These are phyloP conservation scores for Zeuzera pyrina DNA, from an alignment of 2,888 invertebrate genomes.

Conservation along the genomic window DNA sequence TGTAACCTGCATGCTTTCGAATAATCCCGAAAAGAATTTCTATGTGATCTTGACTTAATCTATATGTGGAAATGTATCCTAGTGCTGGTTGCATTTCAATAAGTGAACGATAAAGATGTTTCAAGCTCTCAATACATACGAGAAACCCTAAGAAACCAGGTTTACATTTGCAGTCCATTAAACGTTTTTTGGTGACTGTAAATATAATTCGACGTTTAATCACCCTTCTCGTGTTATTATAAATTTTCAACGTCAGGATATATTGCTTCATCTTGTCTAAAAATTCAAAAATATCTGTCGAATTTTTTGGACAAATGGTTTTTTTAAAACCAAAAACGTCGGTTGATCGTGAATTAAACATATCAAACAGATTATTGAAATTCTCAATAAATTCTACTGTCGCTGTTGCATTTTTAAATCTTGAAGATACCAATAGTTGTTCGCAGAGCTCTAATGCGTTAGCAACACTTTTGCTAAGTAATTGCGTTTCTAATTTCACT, in stretches of 20 bases:
- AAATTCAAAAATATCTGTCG: background rate
- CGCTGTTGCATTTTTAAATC: background rate
- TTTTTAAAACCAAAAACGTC: constrained; percentile 6
- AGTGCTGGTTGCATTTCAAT: constrained; percentile 8
- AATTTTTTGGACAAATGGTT: constrained; percentile 4
- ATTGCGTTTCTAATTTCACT: constrained; percentile 5
- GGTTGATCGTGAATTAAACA: constrained; percentile 6
- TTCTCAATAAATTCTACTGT: constrained; percentile 11
- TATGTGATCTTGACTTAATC: constrained; percentile 15
- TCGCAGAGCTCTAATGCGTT: constrained; percentile 1
- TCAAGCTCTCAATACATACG: constrained; percentile 12
- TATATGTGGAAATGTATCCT: constrained; percentile 11
- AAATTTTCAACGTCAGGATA: background rate
- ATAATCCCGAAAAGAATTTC: constrained; percentile 11
- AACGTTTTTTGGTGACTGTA: background rate
- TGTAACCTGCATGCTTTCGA: constrained; percentile 10
- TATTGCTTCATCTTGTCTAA: background rate
- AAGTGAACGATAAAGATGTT: constrained; percentile 7
- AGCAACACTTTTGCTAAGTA: constrained; percentile 6
- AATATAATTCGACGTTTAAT: constrained; percentile 3
- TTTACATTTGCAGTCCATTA: background rate
- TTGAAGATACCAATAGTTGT: background rate
- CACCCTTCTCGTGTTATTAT: background rate
- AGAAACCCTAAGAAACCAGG: constrained; percentile 13
- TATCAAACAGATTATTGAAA: constrained; percentile 9